Evolutionary conservation across 2,888 invertebrate genomes (phyloP).

Genomic region (Hyalella azteca): DNA sequence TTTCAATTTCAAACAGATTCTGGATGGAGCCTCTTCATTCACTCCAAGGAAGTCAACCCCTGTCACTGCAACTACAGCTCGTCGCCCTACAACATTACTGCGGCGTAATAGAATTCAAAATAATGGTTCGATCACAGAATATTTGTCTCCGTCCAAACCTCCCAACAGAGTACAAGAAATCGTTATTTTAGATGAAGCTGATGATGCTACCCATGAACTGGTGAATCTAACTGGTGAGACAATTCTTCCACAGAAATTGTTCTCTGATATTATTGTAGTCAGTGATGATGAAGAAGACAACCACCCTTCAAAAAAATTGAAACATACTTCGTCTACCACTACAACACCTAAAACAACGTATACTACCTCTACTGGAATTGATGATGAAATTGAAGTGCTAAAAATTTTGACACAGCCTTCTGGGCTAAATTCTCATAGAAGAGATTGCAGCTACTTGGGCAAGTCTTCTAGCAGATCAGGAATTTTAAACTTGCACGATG

Average conservation of each 20-base stretch:
- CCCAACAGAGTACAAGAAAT: neutral
- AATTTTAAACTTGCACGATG: too few species aligned
- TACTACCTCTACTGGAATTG: too few species aligned
- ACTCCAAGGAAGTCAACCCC: neutral
- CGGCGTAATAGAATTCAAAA: neutral
- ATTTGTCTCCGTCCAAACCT: conserved; percentile 1
- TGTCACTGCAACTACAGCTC: neutral
- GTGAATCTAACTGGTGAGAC: too few species aligned
- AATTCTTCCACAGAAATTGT: neutral
- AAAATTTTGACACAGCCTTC: too few species aligned
- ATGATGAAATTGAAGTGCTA: too few species aligned
- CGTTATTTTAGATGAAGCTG: neutral
- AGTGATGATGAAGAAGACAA: neutral
- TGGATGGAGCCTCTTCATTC: neutral
- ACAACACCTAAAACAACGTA: too few species aligned
- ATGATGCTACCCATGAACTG: neutral
- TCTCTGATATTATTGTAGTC: neutral
- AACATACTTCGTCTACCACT: too few species aligned
- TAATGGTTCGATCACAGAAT: neutral
- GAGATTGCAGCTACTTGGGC: too few species aligned
- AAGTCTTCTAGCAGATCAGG: too few species aligned
- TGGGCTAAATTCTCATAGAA: too few species aligned
- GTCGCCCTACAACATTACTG: neutral
- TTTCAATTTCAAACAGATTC: neutral
- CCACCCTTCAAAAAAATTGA: neutral